A percentile compares a stretch with the other conserved stretches of the same genome.
phyloP scores from a whole-genome alignment of 2,113 vertebrate genomes.

The Elachura formosa region DNA sequence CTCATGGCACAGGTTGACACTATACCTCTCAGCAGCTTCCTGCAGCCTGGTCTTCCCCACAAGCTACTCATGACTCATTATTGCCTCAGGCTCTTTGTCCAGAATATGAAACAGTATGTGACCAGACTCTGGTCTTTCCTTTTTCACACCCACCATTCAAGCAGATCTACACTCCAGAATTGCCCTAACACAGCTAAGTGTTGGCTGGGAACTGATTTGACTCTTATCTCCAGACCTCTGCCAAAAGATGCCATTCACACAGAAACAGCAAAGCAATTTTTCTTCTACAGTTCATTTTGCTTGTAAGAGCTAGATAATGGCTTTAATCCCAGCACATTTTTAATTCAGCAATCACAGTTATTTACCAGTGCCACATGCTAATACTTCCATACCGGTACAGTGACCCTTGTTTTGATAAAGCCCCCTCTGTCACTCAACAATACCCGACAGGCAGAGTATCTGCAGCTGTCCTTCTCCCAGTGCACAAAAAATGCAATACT shows the following conservation, averaged over 20 bases:
- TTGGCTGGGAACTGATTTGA: not conserved
- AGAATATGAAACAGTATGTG: fast-evolving
- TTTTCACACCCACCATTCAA: not conserved
- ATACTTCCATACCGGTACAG: not conserved
- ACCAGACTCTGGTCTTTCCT: not conserved
- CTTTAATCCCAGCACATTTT: not conserved
- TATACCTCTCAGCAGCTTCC: not conserved
- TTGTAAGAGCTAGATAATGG: not conserved
- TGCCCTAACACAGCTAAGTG: not conserved
- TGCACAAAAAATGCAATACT: not conserved
- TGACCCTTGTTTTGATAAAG: not conserved
- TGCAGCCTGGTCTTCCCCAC: not conserved
- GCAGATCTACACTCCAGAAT: not conserved
- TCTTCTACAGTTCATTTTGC: not conserved
- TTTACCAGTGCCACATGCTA: not conserved
- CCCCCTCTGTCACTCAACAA: not conserved
- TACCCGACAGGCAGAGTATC: not conserved
- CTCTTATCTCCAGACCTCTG: not conserved
- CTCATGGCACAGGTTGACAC: fast-evolving
- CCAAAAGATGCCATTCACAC: not conserved
- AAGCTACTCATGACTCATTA: not conserved
- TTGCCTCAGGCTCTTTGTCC: not conserved
- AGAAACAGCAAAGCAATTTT: not conserved
- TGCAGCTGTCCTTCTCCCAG: not conserved
- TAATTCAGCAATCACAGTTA: not conserved